Evolutionary conservation across 2,113 vertebrate genomes (phyloP).

Genomic region (Pelodiscus sinensis): DNA sequence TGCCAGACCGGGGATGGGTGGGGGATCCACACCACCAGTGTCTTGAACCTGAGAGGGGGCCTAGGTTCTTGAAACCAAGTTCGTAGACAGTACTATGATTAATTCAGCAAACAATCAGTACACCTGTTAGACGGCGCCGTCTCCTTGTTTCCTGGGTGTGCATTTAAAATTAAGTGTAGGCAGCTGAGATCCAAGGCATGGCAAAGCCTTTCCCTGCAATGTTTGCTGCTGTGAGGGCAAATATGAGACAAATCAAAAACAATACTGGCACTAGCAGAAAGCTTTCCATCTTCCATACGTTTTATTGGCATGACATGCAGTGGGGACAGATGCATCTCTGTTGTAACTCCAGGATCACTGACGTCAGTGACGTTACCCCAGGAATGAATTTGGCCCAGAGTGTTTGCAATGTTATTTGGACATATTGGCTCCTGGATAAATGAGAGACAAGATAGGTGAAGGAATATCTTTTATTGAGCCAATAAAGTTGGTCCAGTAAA

Average conservation of each 20-base stretch:
- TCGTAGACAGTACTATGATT: not conserved
- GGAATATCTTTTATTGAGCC: not conserved
- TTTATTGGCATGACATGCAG: not conserved
- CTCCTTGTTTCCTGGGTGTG: rapidly evolving
- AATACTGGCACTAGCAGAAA: rapidly evolving
- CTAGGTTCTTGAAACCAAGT: rapidly evolving
- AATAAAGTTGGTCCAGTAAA: not conserved
- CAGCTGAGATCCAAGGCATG: not conserved
- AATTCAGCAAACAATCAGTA: rapidly evolving
- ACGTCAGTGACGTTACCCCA: not conserved
- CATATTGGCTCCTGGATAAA: not conserved
- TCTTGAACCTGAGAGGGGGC: not conserved
- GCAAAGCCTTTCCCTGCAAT: not conserved
- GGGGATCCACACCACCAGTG: too few species aligned
- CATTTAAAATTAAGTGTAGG: rapidly evolving
- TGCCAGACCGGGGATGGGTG: not conserved
- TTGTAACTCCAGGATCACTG: not conserved
- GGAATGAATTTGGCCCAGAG: not conserved
- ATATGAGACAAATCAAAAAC: not conserved
- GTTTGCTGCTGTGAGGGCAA: rapidly evolving
- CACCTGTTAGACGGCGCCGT: rapidly evolving
- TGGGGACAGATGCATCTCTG: rapidly evolving
- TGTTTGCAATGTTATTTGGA: not conserved
- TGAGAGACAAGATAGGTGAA: not conserved
- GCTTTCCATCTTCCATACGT: not conserved